Conservation (phyloP, 92 coral and sea anemone species). For the Porites evermanni region DNA sequence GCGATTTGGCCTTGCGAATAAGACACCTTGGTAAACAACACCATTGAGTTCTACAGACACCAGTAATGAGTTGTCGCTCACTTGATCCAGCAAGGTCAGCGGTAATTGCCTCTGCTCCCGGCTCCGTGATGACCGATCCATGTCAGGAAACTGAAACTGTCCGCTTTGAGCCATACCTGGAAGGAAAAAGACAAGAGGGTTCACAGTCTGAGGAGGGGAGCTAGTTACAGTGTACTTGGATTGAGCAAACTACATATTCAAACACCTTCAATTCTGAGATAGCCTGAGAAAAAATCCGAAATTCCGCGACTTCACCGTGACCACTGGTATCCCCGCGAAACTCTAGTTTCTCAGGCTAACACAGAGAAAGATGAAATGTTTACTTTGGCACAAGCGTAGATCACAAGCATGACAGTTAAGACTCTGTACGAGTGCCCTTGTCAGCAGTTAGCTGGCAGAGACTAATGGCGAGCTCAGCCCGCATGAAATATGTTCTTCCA, state of each 20-base stretch:
- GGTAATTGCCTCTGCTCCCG: slow-evolving; percentile 90
- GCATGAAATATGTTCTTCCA: neutral
- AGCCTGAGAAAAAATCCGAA: no score
- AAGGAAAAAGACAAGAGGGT: neutral
- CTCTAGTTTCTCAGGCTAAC: no score
- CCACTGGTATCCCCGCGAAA: no score
- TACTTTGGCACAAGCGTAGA: no score
- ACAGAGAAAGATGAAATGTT: no score
- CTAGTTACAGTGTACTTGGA: neutral
- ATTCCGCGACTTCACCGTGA: no score
- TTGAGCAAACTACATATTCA: neutral
- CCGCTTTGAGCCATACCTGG: slow-evolving; percentile 51
- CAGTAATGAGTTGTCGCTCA: slow-evolving; percentile 90
- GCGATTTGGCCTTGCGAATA: slow-evolving; percentile 85
- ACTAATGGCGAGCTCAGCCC: no score
- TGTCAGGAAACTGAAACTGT: slow-evolving; percentile 73
- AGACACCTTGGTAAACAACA: slow-evolving; percentile 90
- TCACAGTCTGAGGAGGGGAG: neutral
- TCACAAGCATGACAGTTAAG: no score
- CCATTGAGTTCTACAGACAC: slow-evolving; percentile 99
- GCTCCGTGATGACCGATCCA: slow-evolving; percentile 66
- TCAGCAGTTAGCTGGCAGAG: no score
- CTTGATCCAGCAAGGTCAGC: slow-evolving; percentile 88
- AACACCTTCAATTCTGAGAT: no score
- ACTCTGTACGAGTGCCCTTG: no score